Evolutionary conservation across 1,140 invertebrate species (phyloP).

Genomic region (Whitmania pigra): DNA sequence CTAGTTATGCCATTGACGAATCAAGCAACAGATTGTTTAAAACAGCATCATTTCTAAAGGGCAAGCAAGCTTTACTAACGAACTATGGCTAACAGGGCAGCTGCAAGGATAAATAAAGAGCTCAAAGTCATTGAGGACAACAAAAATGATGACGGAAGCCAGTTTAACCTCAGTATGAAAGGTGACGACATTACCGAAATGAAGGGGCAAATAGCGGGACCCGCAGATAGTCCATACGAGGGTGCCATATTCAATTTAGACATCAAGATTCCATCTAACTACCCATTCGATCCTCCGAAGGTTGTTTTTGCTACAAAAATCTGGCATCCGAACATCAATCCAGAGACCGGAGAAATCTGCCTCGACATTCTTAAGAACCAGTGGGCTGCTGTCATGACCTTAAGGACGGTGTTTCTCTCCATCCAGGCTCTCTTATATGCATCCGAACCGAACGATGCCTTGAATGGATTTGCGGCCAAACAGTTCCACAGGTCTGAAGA

Average conservation of each 20-base stretch:
- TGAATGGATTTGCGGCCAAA: constrained; percentile 71
- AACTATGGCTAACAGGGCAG: constrained; percentile 83
- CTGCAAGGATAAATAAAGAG: constrained; percentile 84
- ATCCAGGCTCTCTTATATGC: constrained; percentile 77
- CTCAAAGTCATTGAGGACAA: constrained; percentile 94
- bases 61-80: too few species aligned
- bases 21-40: too few species aligned
- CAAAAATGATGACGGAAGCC: constrained; percentile 83
- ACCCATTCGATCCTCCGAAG: constrained; percentile 98
- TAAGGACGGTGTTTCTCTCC: constrained; percentile 83
- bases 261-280: constrained; percentile 95
- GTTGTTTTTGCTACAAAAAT: constrained; percentile 82
- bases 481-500: constrained; percentile 79
- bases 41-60: too few species aligned
- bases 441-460: constrained; percentile 89
- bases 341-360: constrained; percentile 95
- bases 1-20: too few species aligned
- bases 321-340: constrained; percentile 99
- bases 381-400: constrained; percentile 97
- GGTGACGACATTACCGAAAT: constrained; percentile 82
- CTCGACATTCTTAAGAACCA: constrained; percentile 98
- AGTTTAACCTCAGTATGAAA: constrained; percentile 81
- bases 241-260: constrained; percentile 83
- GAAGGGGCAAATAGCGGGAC: constrained; percentile 60
- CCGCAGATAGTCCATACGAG: constrained; percentile 91